These are phyloP conservation scores for Epinotia brunnichana DNA, from an alignment of 2,888 invertebrate genomes.

Conservation along the genomic window DNA sequence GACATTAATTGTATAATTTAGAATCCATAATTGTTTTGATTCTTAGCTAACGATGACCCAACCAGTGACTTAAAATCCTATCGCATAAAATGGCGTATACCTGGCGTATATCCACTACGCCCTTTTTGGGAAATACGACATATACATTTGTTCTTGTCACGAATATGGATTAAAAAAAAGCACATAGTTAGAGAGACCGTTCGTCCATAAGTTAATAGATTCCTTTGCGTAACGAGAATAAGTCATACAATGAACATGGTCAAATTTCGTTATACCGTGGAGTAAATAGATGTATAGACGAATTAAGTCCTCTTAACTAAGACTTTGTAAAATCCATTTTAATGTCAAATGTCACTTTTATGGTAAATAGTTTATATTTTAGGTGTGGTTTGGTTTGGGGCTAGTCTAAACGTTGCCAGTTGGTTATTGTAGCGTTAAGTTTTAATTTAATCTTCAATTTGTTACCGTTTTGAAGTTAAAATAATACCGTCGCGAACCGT, in stretches of 20 bases:
- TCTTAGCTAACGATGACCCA: neutral
- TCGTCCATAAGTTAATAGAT: neutral
- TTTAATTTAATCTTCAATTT: neutral
- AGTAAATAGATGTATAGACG: neutral
- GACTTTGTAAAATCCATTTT: neutral
- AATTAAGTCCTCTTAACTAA: neutral
- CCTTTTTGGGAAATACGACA: no score
- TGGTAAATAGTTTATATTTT: neutral
- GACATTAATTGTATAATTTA: no score
- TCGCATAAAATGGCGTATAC: no score
- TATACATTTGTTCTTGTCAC: no score
- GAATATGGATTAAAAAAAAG: neutral
- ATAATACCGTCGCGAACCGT: neutral
- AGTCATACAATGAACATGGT: neutral
- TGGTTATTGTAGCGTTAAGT: conserved; percentile 10
- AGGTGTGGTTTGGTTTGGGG: neutral
- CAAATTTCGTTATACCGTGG: no score
- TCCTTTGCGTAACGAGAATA: neutral
- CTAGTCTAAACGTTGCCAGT: conserved; percentile 19
- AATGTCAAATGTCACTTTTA: neutral
- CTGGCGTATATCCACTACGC: no score
- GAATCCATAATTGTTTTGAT: no score
- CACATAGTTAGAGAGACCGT: neutral
- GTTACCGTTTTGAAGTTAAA: neutral
- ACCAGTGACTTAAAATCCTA: neutral